These are phyloP conservation scores for Chrysolina americana DNA, from an alignment of 2,888 invertebrate genomes.

Conservation along the genomic window DNA sequence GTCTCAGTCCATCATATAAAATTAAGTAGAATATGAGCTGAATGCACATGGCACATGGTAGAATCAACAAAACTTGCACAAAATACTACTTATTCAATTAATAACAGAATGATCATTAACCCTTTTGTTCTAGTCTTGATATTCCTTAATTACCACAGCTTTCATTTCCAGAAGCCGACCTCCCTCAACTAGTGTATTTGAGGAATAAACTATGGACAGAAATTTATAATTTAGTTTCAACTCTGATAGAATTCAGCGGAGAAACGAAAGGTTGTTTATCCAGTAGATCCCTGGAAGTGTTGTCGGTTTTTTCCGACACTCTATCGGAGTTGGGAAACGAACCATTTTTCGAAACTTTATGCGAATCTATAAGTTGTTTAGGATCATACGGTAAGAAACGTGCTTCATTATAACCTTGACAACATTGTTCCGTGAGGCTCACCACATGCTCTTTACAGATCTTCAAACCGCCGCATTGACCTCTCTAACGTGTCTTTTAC, in stretches of 20 bases:
- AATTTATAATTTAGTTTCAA: constrained; percentile 69
- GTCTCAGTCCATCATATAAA: too few species aligned
- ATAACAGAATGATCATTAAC: not conserved
- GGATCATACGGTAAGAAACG: constrained; percentile 58
- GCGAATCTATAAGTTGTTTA: constrained; percentile 63
- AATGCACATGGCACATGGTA: too few species aligned
- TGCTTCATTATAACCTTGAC: not conserved
- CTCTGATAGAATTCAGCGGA: constrained; percentile 60
- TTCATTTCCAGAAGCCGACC: constrained; percentile 62
- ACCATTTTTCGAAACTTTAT: constrained; percentile 64
- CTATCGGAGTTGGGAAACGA: constrained; percentile 55
- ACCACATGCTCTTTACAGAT: not conserved
- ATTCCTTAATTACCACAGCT: not conserved
- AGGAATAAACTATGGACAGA: constrained; percentile 71
- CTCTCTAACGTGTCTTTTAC: constrained; percentile 56
- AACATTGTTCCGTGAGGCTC: not conserved
- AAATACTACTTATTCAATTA: too few species aligned
- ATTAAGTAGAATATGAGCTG: too few species aligned
- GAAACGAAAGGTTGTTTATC: constrained; percentile 43
- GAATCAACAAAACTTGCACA: too few species aligned
- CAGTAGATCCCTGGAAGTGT: constrained; percentile 50
- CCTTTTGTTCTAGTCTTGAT: not conserved
- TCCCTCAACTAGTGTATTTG: constrained; percentile 67
- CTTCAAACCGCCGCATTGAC: constrained; percentile 59
- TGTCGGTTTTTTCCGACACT: constrained; percentile 54